Conservation (phyloP, 2,888 invertebrate genomes). For the Zelleria hepariella region DNA sequence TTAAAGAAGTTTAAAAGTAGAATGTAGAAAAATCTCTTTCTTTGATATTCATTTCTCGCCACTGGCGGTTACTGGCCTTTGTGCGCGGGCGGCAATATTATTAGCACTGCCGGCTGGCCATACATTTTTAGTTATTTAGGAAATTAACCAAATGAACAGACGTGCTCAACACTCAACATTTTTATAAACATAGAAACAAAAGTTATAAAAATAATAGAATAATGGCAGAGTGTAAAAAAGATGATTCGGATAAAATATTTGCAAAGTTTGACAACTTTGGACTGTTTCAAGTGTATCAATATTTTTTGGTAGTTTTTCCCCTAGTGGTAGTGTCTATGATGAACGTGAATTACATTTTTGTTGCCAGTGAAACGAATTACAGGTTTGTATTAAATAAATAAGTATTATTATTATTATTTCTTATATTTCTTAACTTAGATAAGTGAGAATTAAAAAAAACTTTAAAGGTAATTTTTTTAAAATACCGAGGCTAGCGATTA, state of each 20-base stretch:
- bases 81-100: too few relatives aligned
- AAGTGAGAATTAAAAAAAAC: too few relatives aligned
- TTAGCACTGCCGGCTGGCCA: too few relatives aligned
- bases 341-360: slow-evolving; percentile 53
- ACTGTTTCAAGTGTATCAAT: slow-evolving; percentile 42
- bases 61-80: too few relatives aligned
- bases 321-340: slow-evolving; percentile 46
- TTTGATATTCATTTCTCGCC: not conserved
- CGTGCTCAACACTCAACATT: too few relatives aligned
- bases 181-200: too few relatives aligned
- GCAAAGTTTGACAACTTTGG: slow-evolving; percentile 33
- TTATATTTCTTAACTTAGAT: too few relatives aligned
- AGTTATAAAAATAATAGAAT: not conserved
- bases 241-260: slow-evolving; percentile 9
- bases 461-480: too few relatives aligned
- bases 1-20: too few relatives aligned
- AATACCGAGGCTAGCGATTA: too few relatives aligned
- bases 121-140: not conserved
- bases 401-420: too few relatives aligned
- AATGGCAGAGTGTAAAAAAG: not conserved
- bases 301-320: slow-evolving; percentile 40
- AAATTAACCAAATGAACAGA: not conserved
- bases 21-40: not conserved
- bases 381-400: slow-evolving; percentile 29
- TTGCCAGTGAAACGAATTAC: slow-evolving; percentile 43